Percentiles rank a stretch among this genome's conserved stretches.
These are phyloP conservation scores for Gila robusta DNA, from an alignment of 2,797 vertebrate genomes.

Conservation along the genomic window DNA sequence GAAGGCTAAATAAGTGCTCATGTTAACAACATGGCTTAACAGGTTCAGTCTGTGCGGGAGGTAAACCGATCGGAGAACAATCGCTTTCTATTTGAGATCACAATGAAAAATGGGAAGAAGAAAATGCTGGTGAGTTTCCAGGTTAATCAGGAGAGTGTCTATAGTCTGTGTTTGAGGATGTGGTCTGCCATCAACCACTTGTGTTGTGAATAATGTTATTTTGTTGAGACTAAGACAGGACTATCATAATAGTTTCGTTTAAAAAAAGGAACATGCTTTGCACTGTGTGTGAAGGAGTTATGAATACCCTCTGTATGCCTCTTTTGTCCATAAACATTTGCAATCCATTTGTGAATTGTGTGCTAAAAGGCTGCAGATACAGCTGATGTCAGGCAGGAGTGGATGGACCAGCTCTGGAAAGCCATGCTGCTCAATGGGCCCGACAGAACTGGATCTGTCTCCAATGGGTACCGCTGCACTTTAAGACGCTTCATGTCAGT, in stretches of 20 bases:
- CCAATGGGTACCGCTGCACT: conserved; percentile 62
- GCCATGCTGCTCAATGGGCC: conserved; percentile 73
- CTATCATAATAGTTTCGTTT: conserved; percentile 23
- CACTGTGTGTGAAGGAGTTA: not conserved
- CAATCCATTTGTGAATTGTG: not conserved
- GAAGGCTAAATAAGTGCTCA: not conserved
- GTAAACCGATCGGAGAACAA: conserved; percentile 64
- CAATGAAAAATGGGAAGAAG: conserved; percentile 82
- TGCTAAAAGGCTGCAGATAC: conserved; percentile 75
- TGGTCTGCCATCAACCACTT: conserved; percentile 18
- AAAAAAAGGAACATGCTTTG: conserved; percentile 27
- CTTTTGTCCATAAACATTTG: not conserved
- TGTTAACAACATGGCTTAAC: not conserved
- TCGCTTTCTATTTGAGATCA: conserved; percentile 80
- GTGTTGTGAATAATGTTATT: not conserved
- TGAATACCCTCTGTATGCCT: not conserved
- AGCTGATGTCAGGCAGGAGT: conserved; percentile 73
- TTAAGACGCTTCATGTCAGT: not conserved
- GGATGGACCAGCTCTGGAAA: conserved; percentile 76
- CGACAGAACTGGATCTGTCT: not conserved
- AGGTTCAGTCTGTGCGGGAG: conserved; percentile 82
- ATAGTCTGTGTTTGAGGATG: conserved; percentile 57
- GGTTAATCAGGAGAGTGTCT: conserved; percentile 2
- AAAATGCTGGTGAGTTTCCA: conserved; percentile 81
- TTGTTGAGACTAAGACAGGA: not conserved